Base-by-base conservation (phyloP, 1,140 invertebrate species). In the Rhynchophorus ferrugineus region DNA sequence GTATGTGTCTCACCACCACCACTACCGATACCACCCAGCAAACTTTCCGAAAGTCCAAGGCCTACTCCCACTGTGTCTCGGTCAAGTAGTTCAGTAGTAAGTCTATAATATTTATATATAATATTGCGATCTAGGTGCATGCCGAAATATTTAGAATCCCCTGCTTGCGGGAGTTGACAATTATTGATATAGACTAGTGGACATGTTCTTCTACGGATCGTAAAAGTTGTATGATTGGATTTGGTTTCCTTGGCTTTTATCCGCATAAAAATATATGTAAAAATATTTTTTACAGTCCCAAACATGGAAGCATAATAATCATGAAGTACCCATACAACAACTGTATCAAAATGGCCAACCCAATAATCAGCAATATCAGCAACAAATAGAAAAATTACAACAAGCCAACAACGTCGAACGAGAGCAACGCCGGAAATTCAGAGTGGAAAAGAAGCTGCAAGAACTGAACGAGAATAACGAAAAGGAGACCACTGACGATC, bases 401-500 rank as follows among this genome's bases (percentile, higher is more conserved):
- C 49, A 57, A 14, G 47, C 16, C 24, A 50, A 51, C 16, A 71
- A 71, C 7, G 70, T 69, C 1, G 82, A 84, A 66, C 74, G 84
- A 6, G 84, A 85, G 53, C 84, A 85, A 48, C 76, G 89, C 37
- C 76, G 89, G 11, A 89, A 88, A 64, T 84, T 82, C 57, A 75
- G 89, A 13, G 87, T 94, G 1, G 89, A 92, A 58, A 83, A 87
- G 29, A 89, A 91, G 61, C 72, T 94, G 8, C 82, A 87, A 62
- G 89, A 92, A 68, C 71, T 90, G 55, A 72, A 72, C 34, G 74
- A 75, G 56, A 67, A 67, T 16, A 75, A 76, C 51, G 79, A 82
- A 41, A 77, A 81, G 29, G 76, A 76, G 47, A 76, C 73, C 41
- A 70, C 71, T 8, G 69, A 74, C 39, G 75, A 80, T 48, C 71